Conservation (phyloP, 2,113 vertebrate genomes). For the Bungarus multicinctus region DNA sequence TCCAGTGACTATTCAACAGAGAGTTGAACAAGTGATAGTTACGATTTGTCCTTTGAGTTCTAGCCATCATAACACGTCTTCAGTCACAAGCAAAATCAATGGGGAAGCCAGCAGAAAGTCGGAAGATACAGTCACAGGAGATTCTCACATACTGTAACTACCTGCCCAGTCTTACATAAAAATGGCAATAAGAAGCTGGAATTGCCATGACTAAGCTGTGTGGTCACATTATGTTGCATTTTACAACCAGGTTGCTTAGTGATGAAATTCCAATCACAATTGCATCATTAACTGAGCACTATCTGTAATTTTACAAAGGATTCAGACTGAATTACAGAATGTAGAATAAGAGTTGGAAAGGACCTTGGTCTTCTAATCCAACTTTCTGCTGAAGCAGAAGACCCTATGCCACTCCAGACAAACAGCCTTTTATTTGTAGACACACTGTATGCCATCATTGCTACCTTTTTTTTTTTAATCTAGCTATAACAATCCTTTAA, state of each 20-base stretch:
- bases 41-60: background rate
- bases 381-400: background rate
- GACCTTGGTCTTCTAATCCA: background rate
- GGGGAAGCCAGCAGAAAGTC: background rate
- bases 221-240: background rate
- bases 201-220: background rate
- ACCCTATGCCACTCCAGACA: background rate
- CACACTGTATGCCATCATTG: background rate
- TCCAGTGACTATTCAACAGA: background rate
- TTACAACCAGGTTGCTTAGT: background rate
- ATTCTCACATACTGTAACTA: background rate
- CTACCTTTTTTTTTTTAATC: background rate
- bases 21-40: background rate
- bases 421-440: background rate
- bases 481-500: background rate
- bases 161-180: background rate
- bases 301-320: background rate
- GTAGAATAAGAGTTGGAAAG: background rate
- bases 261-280: background rate
- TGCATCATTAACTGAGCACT: background rate
- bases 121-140: background rate
- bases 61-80: background rate
- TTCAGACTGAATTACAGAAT: background rate
- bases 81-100: background rate
- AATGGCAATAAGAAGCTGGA: background rate